phyloP scores from a whole-genome alignment of 2,888 invertebrate genomes.

The Trypoxylon attenuatum region DNA sequence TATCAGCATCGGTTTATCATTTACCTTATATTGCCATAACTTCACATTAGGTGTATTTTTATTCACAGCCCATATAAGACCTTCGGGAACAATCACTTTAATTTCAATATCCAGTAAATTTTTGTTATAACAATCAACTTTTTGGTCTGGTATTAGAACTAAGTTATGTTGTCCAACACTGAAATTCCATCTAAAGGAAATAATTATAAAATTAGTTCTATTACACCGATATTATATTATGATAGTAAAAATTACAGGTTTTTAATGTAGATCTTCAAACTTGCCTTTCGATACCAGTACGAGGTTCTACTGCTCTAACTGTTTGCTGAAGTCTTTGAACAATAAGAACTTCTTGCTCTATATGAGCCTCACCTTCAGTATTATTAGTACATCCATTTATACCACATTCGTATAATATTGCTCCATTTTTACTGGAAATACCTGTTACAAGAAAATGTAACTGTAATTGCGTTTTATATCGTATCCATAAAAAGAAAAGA shows the following conservation, averaged over 20 bases:
- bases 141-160: conserved; percentile 76
- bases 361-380: conserved; percentile 77
- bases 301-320: conserved; percentile 91
- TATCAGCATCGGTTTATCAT: too few relatives aligned
- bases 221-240: not conserved
- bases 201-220: not conserved
- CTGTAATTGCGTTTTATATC: not conserved
- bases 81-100: conserved; percentile 83
- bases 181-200: conserved; percentile 89
- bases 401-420: conserved; percentile 86
- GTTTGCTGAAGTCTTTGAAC: conserved; percentile 90
- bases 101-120: conserved; percentile 75
- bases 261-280: conserved; percentile 15
- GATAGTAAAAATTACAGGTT: not conserved
- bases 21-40: conserved; percentile 87
- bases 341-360: conserved; percentile 80
- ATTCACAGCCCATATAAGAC: conserved; percentile 81
- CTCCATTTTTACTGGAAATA: conserved; percentile 84
- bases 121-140: conserved; percentile 74
- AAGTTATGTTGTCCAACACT: conserved; percentile 94
- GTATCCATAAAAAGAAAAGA: too few relatives aligned
- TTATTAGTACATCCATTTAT: conserved; percentile 83
- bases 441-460: conserved; percentile 47
- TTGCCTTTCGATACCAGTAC: conserved; percentile 89
- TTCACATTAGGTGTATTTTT: conserved; percentile 77